Percentiles rank a stretch among this genome's conserved stretches.
Evolutionary conservation across 2,797 vertebrate genomes (phyloP).

Genomic region (Sebastiscus tertius): DNA sequence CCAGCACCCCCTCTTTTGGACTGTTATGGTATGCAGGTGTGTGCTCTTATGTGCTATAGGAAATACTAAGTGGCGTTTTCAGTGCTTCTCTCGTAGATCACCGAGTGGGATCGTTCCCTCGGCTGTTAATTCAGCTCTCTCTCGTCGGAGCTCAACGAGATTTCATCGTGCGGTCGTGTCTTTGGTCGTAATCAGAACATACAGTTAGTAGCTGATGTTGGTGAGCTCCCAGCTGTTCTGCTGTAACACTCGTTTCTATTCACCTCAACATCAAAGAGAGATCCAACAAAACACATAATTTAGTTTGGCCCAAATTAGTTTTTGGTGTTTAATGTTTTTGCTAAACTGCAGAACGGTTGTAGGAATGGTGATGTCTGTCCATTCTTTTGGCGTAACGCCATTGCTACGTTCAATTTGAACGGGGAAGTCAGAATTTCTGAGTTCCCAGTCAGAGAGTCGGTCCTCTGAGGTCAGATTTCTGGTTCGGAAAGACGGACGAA

Average conservation of each 20-base stretch:
- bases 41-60: conserved; percentile 45
- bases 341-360: background rate
- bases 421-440: no score
- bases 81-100: conserved; percentile 28
- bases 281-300: background rate
- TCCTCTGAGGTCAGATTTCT: no score
- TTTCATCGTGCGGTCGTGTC: background rate
- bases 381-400: background rate
- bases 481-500: no score
- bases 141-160: background rate
- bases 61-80: conserved; percentile 60
- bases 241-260: background rate
- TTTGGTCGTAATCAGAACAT: background rate
- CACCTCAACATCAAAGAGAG: background rate
- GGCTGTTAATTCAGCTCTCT: conserved; percentile 14
- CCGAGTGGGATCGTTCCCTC: conserved; percentile 27
- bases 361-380: background rate
- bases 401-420: no score
- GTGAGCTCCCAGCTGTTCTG: background rate
- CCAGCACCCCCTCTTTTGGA: conserved; percentile 36
- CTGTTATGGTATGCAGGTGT: conserved; percentile 71
- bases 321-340: background rate
- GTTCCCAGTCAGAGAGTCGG: no score
- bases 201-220: background rate
- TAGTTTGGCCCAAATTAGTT: background rate